Percentiles rank a stretch among this genome's conserved stretches.
These are phyloP conservation scores for Pocillopora verrucosa DNA, from an alignment of 64 coral and sea anemone species.

Conservation along the genomic window DNA sequence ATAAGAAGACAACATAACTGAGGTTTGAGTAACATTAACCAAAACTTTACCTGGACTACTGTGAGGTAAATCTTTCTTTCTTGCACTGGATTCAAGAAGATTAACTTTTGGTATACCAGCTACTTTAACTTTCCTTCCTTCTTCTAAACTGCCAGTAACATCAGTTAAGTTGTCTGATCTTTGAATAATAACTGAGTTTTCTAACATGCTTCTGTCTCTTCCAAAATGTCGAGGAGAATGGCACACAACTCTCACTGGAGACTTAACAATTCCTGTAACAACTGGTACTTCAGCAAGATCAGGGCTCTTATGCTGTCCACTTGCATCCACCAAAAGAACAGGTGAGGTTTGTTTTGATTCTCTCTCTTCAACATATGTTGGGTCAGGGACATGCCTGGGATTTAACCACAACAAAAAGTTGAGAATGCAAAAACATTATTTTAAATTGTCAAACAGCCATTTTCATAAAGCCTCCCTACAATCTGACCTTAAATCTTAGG, in stretches of 20 bases:
- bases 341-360: slow-evolving; percentile 41
- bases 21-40: background rate
- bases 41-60: slow-evolving; percentile 24
- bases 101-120: slow-evolving; percentile 55
- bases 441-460: too few relatives aligned
- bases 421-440: too few relatives aligned
- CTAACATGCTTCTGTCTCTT: background rate
- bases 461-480: too few relatives aligned
- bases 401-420: background rate
- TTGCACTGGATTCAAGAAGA: slow-evolving; percentile 24
- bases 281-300: slow-evolving; percentile 80
- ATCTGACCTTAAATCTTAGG: too few relatives aligned
- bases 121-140: slow-evolving; percentile 63
- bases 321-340: slow-evolving; percentile 73
- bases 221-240: slow-evolving; percentile 70
- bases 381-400: background rate
- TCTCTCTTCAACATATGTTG: background rate
- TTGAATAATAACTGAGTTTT: slow-evolving; percentile 12
- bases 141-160: slow-evolving; percentile 50
- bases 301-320: slow-evolving; percentile 58
- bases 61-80: slow-evolving; percentile 26
- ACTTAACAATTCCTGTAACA: slow-evolving; percentile 66
- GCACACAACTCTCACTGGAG: slow-evolving; percentile 84
- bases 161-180: background rate
- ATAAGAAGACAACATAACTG: too few relatives aligned